A percentile compares a stretch with the other conserved stretches of the same genome.
Conservation (phyloP, 2,888 invertebrate species). For the Drosophila quinaria region DNA sequence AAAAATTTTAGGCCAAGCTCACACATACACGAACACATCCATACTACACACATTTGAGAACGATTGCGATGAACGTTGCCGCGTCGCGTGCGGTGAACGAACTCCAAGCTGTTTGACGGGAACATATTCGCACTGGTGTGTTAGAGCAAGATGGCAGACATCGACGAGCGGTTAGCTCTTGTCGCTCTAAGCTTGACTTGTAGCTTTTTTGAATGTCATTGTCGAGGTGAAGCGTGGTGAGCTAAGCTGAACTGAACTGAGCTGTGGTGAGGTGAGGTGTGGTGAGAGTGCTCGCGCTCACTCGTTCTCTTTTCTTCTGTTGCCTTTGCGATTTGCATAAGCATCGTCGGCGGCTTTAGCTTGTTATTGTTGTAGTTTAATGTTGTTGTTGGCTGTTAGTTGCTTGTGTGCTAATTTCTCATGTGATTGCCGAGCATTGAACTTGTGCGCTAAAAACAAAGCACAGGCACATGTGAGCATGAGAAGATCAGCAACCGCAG, state of each 20-base stretch:
- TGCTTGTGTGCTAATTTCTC: conserved; percentile 75
- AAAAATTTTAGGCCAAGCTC: conserved; percentile 73
- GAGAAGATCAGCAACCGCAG: conserved; percentile 11
- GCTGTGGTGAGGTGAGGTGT: not conserved
- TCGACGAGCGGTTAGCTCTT: conserved; percentile 22
- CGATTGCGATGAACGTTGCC: conserved; percentile 30
- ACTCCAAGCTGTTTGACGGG: conserved; percentile 85
- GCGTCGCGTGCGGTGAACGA: conserved; percentile 83
- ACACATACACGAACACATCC: conserved; percentile 7
- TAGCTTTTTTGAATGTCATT: conserved; percentile 82
- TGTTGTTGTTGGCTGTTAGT: conserved; percentile 34
- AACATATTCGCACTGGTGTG: conserved; percentile 62
- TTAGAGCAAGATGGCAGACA: conserved; percentile 17
- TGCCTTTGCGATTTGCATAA: conserved; percentile 71
- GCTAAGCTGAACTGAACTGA: conserved; percentile 1
- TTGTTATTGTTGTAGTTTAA: conserved; percentile 19
- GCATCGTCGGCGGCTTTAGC: conserved; percentile 40
- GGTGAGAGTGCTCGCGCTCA: not conserved
- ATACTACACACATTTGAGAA: conserved; percentile 8
- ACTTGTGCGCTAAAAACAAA: conserved; percentile 72
- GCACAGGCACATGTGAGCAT: conserved; percentile 14
- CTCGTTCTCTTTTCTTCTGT: conserved; percentile 38
- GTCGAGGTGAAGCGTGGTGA: conserved; percentile 47
- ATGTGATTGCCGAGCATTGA: conserved; percentile 72
- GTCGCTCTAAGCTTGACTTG: conserved; percentile 66